Base-by-base conservation (phyloP, 2,113 vertebrate genomes). In the Mastomys natalensis region DNA sequence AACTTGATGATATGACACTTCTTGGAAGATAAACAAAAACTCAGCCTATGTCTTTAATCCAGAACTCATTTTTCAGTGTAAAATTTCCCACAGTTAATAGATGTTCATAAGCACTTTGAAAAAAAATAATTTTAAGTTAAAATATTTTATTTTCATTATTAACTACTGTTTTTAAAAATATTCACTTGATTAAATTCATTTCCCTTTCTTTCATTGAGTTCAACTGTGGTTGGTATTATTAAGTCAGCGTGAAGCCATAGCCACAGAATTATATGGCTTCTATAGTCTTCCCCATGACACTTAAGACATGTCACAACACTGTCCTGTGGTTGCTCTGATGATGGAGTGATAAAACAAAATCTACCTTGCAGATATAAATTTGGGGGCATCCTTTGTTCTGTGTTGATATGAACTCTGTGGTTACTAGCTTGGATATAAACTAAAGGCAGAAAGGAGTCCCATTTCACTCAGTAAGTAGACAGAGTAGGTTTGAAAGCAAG, bases 101-200 rank as follows among this genome's bases (percentile, higher is more conserved):
- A n/a, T 80, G 17, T 58, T 87, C 95, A 92, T 70, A 86, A 96
- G 37, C 11, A 87, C 24, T 55, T 89, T 91, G 22, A 21, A 74
- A 88, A 87, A 80, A 31, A 93, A 62, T 51, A 51, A 31, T 78
- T 15, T 5, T 29, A 86, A 93, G 94, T 87, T 95, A 82, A 95
- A 94, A 95, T 92, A 26, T 87, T 81, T 85, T 89, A 77, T 91
- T 95, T 96, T 96, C 48, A 88, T 88, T 55, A 87, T 70, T 91
- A 91, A 91, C 24, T 68, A 8, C 34, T 88, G 7, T 88, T 88
- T 96, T 4, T 90, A 60, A 81, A 97, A 93, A 87, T 72, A 95
- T 29, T 94, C 89, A 80, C 81, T 87, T 45, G 66, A 95, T 81
- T 60, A 24, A 89, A 90, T 92, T 85, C 4, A 64, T 62, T 60